Conservation (phyloP, 2,888 invertebrate genomes). For the Eupithecia vulgata region DNA sequence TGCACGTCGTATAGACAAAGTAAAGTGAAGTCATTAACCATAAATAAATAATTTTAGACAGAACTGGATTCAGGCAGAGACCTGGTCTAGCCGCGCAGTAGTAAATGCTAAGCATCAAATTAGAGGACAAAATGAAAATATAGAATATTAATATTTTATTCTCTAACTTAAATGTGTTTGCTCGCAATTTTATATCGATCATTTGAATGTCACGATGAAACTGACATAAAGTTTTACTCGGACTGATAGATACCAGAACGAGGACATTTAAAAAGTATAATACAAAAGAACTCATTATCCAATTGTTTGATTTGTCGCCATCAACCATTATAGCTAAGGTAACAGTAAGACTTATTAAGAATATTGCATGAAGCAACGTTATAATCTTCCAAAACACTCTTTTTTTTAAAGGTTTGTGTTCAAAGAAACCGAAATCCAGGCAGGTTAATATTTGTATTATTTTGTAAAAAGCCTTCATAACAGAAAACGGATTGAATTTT, state of each 20-base stretch:
- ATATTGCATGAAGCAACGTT: neutral
- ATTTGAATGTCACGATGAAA: neutral
- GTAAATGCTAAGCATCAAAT: neutral
- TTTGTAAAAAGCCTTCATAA: neutral
- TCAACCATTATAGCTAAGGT: neutral
- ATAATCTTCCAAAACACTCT: neutral
- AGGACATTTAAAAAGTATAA: neutral
- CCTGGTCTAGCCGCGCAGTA: neutral
- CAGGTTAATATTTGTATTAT: neutral
- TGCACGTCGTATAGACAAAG: neutral
- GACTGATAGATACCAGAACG: neutral
- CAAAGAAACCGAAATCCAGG: constrained; percentile 6
- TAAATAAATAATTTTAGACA: neutral
- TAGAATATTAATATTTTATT: neutral
- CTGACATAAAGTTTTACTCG: constrained; percentile 4
- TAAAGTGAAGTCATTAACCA: neutral
- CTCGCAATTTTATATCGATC: neutral
- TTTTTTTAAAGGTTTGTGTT: neutral
- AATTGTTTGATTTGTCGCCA: neutral
- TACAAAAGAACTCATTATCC: neutral
- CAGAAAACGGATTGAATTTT: neutral
- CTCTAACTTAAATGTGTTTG: neutral
- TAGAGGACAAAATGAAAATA: neutral
- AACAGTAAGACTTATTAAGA: neutral
- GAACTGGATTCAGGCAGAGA: neutral